Percentiles rank a stretch among this genome's conserved stretches.
Conservation (phyloP, 2,113 vertebrate species). For the Bostrychus sinensis region DNA sequence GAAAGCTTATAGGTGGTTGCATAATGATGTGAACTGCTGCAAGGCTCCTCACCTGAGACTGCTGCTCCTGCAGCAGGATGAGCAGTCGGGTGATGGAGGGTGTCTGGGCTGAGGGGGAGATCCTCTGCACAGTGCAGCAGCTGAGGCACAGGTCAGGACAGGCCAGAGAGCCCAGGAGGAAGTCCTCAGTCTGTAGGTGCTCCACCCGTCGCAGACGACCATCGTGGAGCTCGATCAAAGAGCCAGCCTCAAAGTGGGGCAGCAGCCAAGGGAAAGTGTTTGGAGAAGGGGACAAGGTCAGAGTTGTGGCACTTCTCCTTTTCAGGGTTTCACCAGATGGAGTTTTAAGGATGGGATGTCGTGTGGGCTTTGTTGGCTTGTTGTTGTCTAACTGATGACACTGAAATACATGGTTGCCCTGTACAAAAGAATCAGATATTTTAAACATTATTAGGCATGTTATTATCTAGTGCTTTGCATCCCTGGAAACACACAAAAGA, state of each 20-base stretch:
- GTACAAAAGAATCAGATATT: background rate
- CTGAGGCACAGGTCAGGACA: constrained; percentile 78
- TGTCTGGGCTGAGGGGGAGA: constrained; percentile 53
- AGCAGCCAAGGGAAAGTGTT: constrained; percentile 65
- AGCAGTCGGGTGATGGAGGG: constrained; percentile 70
- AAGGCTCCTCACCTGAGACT: constrained; percentile 68
- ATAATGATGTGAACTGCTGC: constrained; percentile 1
- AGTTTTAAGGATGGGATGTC: constrained; percentile 11
- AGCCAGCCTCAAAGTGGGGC: constrained; percentile 77
- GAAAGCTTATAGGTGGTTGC: background rate
- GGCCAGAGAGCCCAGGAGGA: constrained; percentile 71
- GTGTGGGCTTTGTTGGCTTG: constrained; percentile 22
- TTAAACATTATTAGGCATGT: too few species aligned
- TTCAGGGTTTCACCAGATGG: constrained; percentile 7
- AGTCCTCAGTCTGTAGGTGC: constrained; percentile 79
- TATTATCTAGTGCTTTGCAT: too few species aligned
- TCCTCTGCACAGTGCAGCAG: constrained; percentile 77
- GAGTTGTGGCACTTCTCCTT: constrained; percentile 1
- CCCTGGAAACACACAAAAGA: too few species aligned
- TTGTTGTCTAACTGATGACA: constrained; percentile 1
- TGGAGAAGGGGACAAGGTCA: constrained; percentile 11
- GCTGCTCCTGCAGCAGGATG: constrained; percentile 75
- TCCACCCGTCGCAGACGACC: constrained; percentile 78
- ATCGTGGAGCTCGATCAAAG: constrained; percentile 78
- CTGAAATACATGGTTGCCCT: constrained; percentile 13